Evolutionary conservation across 2,888 invertebrate species (phyloP), one percentile per base, ranked within the genome.

Genomic region (Ditula angustiorana): DNA sequence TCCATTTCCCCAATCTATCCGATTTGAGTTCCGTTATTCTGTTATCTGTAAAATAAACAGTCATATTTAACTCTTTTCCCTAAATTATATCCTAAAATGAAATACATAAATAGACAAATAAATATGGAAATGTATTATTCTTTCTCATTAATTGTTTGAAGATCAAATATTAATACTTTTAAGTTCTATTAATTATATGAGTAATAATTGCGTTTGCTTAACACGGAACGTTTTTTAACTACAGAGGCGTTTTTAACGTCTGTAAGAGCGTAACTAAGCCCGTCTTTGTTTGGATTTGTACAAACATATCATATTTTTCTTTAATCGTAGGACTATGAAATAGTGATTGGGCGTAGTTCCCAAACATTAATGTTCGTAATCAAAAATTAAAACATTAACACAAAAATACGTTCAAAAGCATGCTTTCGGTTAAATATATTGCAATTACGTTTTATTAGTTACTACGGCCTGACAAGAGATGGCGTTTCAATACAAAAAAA

Each of bases 1-100:
- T 81, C 78, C 73, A 78, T 78, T 74, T 78, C 72, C 69, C 73
- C 73, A 75, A 71, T 69, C 74, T 77, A 53, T 53, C 26, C 64
- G 44, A 35, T 24, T 28, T 58, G 28, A 13, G 64, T 64, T 64
- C 37, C 64, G 58, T 64, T 64, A 37, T 30, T 28, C 52, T 1
- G n/a, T 35, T 10, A n/a, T 35, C 13, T 11, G 10, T 8, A 19
- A 28, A 57, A 52, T 33, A 63, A 63, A 50, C 19, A 57, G 0
- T 21, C 2, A n/a, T 50, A 41, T 24, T 41, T 13, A 2, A 10
- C 5, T 3, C n/a, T 19, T 16, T 44, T 21, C 0, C 8, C 8
- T 10, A 2, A 3, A 10, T 24, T 24, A 4, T 5, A 16, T 10
- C 0, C 7, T 11, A 3, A 1, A 1, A 7, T 13, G 37, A 53